Base-by-base conservation (phyloP, 2,888 invertebrate genomes). In the Calameuta filiformis region DNA sequence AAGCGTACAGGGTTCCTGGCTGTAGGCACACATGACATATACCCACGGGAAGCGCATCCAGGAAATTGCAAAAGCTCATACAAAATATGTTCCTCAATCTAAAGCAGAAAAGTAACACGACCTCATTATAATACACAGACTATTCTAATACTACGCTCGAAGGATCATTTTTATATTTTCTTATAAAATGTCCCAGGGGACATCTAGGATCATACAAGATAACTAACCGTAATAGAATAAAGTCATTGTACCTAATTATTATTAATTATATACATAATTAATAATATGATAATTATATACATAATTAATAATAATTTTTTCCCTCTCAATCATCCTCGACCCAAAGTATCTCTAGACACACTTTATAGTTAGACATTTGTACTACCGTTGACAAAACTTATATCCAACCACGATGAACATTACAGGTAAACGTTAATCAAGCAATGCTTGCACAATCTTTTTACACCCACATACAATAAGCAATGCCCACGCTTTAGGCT, bases 61-160 rank as follows among this genome's bases (percentile, higher is more conserved):
- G 71, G 71, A 71, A 33, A 34, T 71, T 71, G 71, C 71, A 31
- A 71, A 31, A 71, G 71, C 33, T 71, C 71, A 56, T 23, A 56
- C 9, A 56, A 56, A 56, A 56, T 23, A 56, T 56, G 15, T 23
- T 23, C 56, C 56, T 56, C 23, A 9, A 9, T 56, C 23, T 56
- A 23, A 9, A 23, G 56, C 9, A 23, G 23, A 56, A 56, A 23
- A 6, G 9, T 56, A 23, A 56, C 56, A 56, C 56, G 23, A 56
- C 56, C 56, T 9, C 2, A 9, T 56, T 56, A 9, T 56, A 56
- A 9, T 56, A 56, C 56, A 6, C 56, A 56, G 23, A 23, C 23
- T 56, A 56, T 9, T 23, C 56, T 56, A 23, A 56, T 23, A 23
- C 40, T 9, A 56, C 9, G 23, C 23, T 23, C 23, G 23, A 23